Base-by-base conservation (phyloP, 30 jellyfish, hydroid and myxozoan genomes). In the Hydractinia echinata region DNA sequence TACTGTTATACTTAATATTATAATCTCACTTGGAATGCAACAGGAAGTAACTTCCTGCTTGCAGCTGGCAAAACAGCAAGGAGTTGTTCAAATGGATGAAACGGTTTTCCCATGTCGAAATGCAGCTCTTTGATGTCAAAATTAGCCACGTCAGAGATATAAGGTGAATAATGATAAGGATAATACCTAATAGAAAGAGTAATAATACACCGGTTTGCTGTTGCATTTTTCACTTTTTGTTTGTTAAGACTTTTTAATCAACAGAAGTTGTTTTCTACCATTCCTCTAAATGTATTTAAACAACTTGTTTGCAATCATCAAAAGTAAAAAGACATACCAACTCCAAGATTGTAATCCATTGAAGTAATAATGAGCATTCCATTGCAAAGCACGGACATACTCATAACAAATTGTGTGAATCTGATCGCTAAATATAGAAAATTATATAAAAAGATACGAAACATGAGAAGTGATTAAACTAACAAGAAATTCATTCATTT, bases 291-390 rank as follows among this genome's bases (percentile, higher is more conserved):
- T 14, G 15, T 14, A 68, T 68, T 68, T 68, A 68, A 68, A 68
- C 79, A 16, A 16, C 19, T 60, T 60, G n/a, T 60, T 60, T 60
- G n/a, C 70, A 60, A 30, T 30, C 44, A 30, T 30, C 44, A 30
- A 30, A 30, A 30, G 44, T n/a, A 64, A 76, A 9, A 8, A 6
- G 16, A 72, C 96, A 60, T 56, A 94, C 99, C 99, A 94, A 72
- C 96, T 94, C 99, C 99, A 94, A 4, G 99, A 94, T 73, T 88
- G 99, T n/a, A 85, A 51, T 5, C 99, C 99, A 82, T 94, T 88
- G 97, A 77, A 94, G 90, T 88, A 94, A 66, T 94, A 94, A 53
- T 89, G 96, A 7, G 95, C 84, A 55, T 60, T 88, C 99, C 99
- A 94, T 71, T 94, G 97, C 8, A 94, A 58, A 4, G 97, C 99